Base-by-base conservation (phyloP, 2,888 invertebrate genomes). In the Drosophila nr. fundita region DNA sequence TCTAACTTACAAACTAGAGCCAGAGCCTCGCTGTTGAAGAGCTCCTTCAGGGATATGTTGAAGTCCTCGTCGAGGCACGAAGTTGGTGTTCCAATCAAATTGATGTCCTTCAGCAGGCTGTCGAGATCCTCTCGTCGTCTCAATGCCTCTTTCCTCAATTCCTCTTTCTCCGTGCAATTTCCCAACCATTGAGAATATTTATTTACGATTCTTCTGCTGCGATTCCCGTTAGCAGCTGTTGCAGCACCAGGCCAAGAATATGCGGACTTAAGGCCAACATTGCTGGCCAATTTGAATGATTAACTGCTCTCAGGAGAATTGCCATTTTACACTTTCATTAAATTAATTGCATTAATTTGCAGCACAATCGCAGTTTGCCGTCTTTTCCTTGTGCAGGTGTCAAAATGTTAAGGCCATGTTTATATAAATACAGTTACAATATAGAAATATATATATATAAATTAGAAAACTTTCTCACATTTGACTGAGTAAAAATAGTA, bases 1-100 rank as follows among this genome's bases (percentile, higher is more conserved):
- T 69, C 42, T 3, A 53, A 27, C 0, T 76, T 61, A 68, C 73
- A 82, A 30, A 80, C 58, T 3, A 78, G 2, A 0, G n/a, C 48
- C 2, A 80, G 7, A 1, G 38, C 7, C 11, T 32, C 5, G 3
- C 8, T n/a, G 21, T 71, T 70, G 8, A 58, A 77, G 5, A 18
- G 3, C 0, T 34, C 13, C 8, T 59, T 65, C 0, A 73, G 2
- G 15, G 27, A 0, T 0, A 72, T 8, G 0, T 1, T 7, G 1
- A 21, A 18, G 0, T 15, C 13, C 10, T 66, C 48, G 24, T 73
- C 29, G 0, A 57, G 10, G 0, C 72, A 62, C 10, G 70, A 13
- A 2, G 15, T 48, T 0, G 74, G 63, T n/a, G 67, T 6, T 1
- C 38, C 49, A 0, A 11, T 8, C 0, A 27, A 13, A 49, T 63